Evolutionary conservation across 2,888 invertebrate genomes (phyloP).

Genomic region (Orchestes rusci): DNA sequence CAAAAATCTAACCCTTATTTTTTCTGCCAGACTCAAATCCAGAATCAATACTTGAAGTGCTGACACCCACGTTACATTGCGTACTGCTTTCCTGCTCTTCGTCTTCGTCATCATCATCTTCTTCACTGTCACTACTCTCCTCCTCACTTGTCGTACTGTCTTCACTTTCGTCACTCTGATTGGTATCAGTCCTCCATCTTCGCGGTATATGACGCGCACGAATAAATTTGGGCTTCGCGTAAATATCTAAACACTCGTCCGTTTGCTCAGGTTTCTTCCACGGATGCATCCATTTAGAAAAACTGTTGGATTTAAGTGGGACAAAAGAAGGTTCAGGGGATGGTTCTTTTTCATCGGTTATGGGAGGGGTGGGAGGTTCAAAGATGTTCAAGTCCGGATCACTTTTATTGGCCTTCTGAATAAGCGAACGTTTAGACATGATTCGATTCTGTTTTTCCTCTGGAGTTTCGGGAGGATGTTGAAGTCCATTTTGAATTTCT

Average conservation of each 20-base stretch:
- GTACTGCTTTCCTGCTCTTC: constrained; percentile 36
- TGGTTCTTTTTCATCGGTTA: constrained; percentile 39
- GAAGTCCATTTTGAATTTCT: constrained; percentile 10
- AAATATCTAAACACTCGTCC: constrained; percentile 41
- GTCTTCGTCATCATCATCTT: constrained; percentile 28
- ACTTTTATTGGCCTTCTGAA: constrained; percentile 38
- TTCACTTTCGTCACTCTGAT: constrained; percentile 30
- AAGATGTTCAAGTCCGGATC: constrained; percentile 41
- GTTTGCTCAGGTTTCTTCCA: constrained; percentile 41
- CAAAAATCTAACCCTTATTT: constrained; percentile 53
- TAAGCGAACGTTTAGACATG: constrained; percentile 40
- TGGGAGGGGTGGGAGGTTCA: constrained; percentile 29
- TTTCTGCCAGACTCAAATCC: constrained; percentile 65
- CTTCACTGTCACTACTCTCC: constrained; percentile 28
- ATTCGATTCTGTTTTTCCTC: constrained; percentile 27
- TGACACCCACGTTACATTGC: constrained; percentile 47
- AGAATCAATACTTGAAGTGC: constrained; percentile 77
- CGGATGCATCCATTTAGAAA: constrained; percentile 41
- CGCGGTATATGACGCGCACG: constrained; percentile 40
- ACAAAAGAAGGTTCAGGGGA: constrained; percentile 42
- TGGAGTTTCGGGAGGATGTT: constrained; percentile 20
- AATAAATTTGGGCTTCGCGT: constrained; percentile 42
- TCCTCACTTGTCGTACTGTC: constrained; percentile 33
- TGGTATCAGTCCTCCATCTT: constrained; percentile 17
- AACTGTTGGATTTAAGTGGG: constrained; percentile 41